Percentiles rank a stretch among this genome's conserved stretches.
Evolutionary conservation across 2,113 vertebrate species (phyloP).

Genomic region (Himantopus leucocephalus): DNA sequence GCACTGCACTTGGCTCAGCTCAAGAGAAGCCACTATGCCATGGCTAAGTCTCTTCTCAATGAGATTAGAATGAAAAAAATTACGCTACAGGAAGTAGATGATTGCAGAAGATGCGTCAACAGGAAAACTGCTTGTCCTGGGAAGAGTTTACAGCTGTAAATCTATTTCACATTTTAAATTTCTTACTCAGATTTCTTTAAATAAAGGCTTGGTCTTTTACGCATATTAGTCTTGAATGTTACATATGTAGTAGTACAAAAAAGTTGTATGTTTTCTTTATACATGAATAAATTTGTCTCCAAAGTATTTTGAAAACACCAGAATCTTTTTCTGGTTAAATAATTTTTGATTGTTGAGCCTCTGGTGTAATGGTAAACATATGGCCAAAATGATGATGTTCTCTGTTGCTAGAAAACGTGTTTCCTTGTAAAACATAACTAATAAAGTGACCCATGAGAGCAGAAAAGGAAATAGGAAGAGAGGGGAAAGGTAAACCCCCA

Average conservation of each 20-base stretch:
- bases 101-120: neutral
- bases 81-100: neutral
- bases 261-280: neutral
- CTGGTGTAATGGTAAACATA: neutral
- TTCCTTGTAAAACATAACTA: neutral
- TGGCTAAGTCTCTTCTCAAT: neutral
- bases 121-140: neutral
- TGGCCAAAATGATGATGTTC: neutral
- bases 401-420: neutral
- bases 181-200: neutral
- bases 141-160: neutral
- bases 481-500: neutral
- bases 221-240: neutral
- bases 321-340: neutral
- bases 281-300: neutral
- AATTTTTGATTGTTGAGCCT: neutral
- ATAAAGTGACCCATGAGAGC: neutral
- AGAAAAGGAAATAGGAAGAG: neutral
- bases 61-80: neutral
- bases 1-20: neutral
- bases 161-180: neutral
- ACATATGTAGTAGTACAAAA: neutral
- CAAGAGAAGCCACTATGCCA: neutral
- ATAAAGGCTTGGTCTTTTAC: neutral
- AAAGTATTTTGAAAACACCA: neutral